These are phyloP conservation scores for Amphiura filiformis DNA, from an alignment of 35 echinoderm and acorn worm species.

Conservation along the genomic window DNA sequence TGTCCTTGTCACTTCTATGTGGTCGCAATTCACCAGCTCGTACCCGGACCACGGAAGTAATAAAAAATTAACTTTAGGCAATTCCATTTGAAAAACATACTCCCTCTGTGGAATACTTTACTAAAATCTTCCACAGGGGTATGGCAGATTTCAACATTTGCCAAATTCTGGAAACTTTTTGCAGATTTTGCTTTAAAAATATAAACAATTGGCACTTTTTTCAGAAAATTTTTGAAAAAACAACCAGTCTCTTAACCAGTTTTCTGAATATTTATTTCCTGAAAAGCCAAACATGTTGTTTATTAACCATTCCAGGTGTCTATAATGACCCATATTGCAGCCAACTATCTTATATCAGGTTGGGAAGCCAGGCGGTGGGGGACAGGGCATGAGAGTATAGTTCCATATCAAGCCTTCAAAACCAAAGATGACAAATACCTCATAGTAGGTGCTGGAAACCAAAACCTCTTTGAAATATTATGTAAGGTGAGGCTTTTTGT, in stretches of 20 bases:
- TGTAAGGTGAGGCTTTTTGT: constrained; percentile 65
- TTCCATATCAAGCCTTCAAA: constrained; percentile 95
- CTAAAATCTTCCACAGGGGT: no score
- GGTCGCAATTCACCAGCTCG: no score
- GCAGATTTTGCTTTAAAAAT: background rate
- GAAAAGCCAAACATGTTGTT: no score
- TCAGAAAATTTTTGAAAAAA: no score
- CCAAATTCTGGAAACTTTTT: background rate
- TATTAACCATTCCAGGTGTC: no score
- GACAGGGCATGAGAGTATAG: constrained; percentile 83
- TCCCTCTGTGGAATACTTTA: no score
- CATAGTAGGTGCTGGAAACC: constrained; percentile 82
- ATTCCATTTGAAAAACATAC: no score
- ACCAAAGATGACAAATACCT: constrained; percentile 68
- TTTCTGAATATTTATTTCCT: no score
- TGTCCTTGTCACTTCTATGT: no score
- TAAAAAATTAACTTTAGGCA: no score
- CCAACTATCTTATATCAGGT: constrained; percentile 83
- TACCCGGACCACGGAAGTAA: no score
- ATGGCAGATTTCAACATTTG: background rate
- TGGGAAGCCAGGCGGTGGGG: constrained; percentile 76
- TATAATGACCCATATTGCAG: constrained; percentile 69
- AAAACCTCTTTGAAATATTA: constrained; percentile 56
- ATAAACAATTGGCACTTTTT: background rate
- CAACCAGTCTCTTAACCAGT: no score